Base-by-base conservation (phyloP, 2,888 invertebrate species). In the Chaetoderma sp. region DNA sequence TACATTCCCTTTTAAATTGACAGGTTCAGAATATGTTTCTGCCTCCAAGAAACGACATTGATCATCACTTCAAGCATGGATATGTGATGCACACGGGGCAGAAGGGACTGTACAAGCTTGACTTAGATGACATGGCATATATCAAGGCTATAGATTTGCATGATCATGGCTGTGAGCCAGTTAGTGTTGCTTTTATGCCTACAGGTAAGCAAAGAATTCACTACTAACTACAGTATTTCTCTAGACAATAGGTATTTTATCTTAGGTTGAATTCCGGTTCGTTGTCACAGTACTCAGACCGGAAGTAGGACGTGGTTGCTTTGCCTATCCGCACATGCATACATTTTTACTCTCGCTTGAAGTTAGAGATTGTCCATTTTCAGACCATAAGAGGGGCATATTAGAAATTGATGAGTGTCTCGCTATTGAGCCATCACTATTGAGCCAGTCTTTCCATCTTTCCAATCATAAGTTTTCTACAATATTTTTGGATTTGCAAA, bases 51-150 rank as follows among this genome's bases (percentile, higher is more conserved):
- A 85, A 85, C 74, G 86, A 88, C 71, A 80, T 88, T 10, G 88
- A 88, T 13, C 89, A 90, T 69, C 87, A 88, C 78, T 92, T 91
- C 87, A 90, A 91, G 77, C 92, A 91, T 82, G 93, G 92, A 44
- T 93, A 92, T 83, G 92, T 92, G 47, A 91, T 91, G 44, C 92
- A 93, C 83, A 90, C 90, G 61, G 91, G 91, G 81, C 92, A 92
- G 78, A 87, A 91, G 63, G 92, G 91, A 23, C 88, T 93, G 79
- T 92, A 92, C 86, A 93, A 92, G 84, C 86, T 93, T 60, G 92
- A 92, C 85, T 86, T 93, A 79, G 89, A 90, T 52, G 91, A 91
- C 80, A 89, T 92, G 89, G 88, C 91, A 77, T 92, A 92, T 83
- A 90, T 90, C 47, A 89, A 91, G 76, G 91, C 91, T 58, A 90